Percentiles rank a stretch among this genome's conserved stretches.
These are phyloP conservation scores for Sandelia bainsii DNA, from an alignment of 2,797 vertebrate genomes.

Conservation along the genomic window DNA sequence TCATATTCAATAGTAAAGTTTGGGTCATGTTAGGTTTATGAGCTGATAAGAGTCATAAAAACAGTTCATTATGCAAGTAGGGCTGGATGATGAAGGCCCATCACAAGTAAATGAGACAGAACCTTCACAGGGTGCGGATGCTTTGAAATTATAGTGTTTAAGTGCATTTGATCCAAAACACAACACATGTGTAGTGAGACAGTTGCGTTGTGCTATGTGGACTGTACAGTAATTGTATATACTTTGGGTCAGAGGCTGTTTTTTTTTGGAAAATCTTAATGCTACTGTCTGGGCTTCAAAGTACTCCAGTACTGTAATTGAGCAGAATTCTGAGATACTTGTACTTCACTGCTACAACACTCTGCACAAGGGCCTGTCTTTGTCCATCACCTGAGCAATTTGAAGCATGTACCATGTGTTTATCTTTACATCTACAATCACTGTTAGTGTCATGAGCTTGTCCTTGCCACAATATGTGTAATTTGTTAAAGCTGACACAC, in stretches of 20 bases:
- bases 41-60: slow-evolving; percentile 5
- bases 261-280: neutral
- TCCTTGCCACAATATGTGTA: neutral
- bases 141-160: slow-evolving; percentile 25
- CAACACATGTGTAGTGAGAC: neutral
- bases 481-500: slow-evolving; percentile 32
- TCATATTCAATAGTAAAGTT: no score
- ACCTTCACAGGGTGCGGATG: neutral
- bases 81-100: slow-evolving; percentile 13
- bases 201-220: neutral
- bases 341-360: no score
- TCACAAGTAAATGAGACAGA: slow-evolving; percentile 3
- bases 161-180: slow-evolving; percentile 18
- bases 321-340: neutral
- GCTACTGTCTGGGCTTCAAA: neutral
- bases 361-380: neutral
- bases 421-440: slow-evolving; percentile 21
- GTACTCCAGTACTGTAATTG: neutral
- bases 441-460: slow-evolving; percentile 13
- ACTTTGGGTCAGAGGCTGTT: neutral
- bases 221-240: neutral
- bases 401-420: slow-evolving; percentile 5
- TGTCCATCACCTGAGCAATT: slow-evolving; percentile 13
- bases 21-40: slow-evolving; percentile 5
- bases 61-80: slow-evolving; percentile 29